These are phyloP conservation scores for Columba livia DNA, from an alignment of 2,113 vertebrate species.

Conservation along the genomic window DNA sequence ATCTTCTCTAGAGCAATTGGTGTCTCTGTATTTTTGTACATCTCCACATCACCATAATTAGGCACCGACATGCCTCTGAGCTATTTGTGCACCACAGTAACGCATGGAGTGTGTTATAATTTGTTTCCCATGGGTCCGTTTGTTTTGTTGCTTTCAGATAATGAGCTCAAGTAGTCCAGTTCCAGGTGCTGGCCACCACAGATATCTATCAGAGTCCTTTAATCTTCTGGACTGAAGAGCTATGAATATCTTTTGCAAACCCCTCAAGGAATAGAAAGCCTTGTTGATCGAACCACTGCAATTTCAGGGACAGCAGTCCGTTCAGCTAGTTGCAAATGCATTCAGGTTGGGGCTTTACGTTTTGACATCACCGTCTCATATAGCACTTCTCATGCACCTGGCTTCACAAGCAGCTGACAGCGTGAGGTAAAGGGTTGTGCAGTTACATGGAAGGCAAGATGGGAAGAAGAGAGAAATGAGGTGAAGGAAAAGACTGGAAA, in stretches of 20 bases:
- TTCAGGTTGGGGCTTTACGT: not conserved
- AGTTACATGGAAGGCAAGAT: not conserved
- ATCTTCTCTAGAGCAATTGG: not conserved
- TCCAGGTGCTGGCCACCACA: not conserved
- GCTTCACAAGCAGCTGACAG: not conserved
- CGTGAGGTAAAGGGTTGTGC: not conserved
- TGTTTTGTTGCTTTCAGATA: not conserved
- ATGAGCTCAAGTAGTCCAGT: not conserved
- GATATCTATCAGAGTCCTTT: not conserved
- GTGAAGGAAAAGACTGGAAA: not conserved
- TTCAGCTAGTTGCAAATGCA: not conserved
- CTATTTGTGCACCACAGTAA: not conserved
- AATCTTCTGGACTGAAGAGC: not conserved
- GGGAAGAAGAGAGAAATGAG: not conserved
- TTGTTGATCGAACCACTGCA: rapidly evolving
- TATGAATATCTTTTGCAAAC: not conserved
- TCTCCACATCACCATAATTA: not conserved
- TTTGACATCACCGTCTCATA: not conserved
- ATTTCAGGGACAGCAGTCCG: not conserved
- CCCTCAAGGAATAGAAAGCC: not conserved
- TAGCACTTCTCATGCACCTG: not conserved
- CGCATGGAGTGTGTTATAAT: rapidly evolving
- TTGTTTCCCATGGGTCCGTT: not conserved
- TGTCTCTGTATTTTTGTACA: not conserved
- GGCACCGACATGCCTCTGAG: not conserved